These are phyloP conservation scores for Harmothoe impar DNA, from an alignment of 2,888 invertebrate genomes.

Conservation along the genomic window DNA sequence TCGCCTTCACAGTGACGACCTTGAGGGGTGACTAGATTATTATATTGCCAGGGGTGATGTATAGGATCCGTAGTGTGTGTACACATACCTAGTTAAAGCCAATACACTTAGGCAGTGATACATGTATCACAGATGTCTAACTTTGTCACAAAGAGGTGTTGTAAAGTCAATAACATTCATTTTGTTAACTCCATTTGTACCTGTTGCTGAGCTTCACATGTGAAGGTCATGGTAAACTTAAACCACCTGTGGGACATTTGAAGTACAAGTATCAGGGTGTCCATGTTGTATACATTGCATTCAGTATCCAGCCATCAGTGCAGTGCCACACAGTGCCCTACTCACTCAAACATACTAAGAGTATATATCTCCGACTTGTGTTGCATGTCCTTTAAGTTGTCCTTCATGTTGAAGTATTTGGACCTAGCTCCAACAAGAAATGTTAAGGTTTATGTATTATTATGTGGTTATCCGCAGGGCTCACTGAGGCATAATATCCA, in stretches of 20 bases:
- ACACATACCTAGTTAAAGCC: not conserved
- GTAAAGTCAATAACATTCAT: too few species aligned
- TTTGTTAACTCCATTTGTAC: too few species aligned
- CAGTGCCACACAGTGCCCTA: constrained; percentile 29
- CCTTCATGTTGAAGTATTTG: not conserved
- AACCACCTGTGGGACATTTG: too few species aligned
- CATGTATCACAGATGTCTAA: too few species aligned
- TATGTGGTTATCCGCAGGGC: not conserved
- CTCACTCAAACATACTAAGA: constrained; percentile 2
- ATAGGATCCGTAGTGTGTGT: not conserved
- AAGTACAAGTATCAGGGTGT: too few species aligned
- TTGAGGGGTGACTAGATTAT: constrained; percentile 20
- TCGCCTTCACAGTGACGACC: constrained; percentile 6
- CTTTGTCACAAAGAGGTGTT: too few species aligned
- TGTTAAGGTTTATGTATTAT: not conserved
- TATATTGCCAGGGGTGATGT: not conserved
- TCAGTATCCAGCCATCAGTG: not conserved
- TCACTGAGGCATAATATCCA: not conserved
- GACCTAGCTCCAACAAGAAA: constrained; percentile 7
- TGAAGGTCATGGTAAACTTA: too few species aligned
- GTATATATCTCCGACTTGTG: constrained; percentile 1
- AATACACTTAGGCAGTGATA: too few species aligned
- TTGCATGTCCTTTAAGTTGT: not conserved
- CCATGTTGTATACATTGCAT: not conserved
- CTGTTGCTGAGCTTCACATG: too few species aligned